These are phyloP conservation scores for Diabrotica undecimpunctata DNA, from an alignment of 1,140 invertebrate genomes.

Conservation along the genomic window DNA sequence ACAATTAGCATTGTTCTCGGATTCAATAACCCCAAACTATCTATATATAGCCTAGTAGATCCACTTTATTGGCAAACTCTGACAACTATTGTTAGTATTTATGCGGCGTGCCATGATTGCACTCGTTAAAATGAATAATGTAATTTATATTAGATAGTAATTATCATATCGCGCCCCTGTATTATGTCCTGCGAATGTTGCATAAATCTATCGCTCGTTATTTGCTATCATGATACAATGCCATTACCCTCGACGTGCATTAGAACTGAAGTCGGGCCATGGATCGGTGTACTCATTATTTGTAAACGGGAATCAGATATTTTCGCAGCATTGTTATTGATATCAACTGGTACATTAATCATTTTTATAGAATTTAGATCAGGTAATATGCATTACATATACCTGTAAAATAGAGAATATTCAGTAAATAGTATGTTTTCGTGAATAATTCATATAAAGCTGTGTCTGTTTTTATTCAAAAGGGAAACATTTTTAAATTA, in stretches of 20 bases:
- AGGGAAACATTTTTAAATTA: too few relatives aligned
- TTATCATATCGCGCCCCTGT: conserved; percentile 36
- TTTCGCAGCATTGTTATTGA: not conserved
- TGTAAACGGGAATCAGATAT: not conserved
- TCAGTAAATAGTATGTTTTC: too few relatives aligned
- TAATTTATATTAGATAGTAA: conserved; percentile 39
- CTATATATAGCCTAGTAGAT: not conserved
- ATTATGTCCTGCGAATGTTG: conserved; percentile 21
- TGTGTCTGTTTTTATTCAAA: too few relatives aligned
- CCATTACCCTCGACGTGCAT: not conserved
- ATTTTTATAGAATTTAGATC: not conserved
- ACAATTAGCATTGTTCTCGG: conserved; percentile 21
- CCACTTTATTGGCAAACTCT: conserved; percentile 31
- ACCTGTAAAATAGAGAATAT: too few relatives aligned
- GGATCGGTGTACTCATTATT: not conserved
- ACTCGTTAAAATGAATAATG: conserved; percentile 36
- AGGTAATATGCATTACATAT: too few relatives aligned
- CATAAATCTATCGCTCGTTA: conserved; percentile 28
- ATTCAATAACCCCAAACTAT: conserved; percentile 19
- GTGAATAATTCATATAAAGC: too few relatives aligned
- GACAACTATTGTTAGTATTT: conserved; percentile 39
- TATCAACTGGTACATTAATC: not conserved
- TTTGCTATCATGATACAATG: conserved; percentile 24
- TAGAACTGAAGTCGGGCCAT: not conserved
- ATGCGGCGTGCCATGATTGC: conserved; percentile 35